Percentiles rank a stretch among this genome's conserved stretches.
These are phyloP conservation scores for Hyles vespertilio DNA, from an alignment of 1,140 invertebrate genomes.

Conservation along the genomic window DNA sequence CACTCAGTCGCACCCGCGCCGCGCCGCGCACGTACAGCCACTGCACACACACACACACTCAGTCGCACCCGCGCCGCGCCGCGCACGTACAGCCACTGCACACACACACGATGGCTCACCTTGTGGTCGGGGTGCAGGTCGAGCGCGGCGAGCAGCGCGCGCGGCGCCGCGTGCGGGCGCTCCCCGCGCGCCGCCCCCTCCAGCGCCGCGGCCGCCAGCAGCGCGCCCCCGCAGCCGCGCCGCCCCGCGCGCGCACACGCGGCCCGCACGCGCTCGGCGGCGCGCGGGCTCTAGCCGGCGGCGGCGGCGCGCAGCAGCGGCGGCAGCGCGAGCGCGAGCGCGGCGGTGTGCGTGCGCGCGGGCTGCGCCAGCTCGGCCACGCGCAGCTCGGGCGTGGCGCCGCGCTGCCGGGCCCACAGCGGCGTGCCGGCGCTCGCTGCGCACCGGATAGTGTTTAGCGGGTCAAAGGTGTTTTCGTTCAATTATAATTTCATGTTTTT, in stretches of 20 bases:
- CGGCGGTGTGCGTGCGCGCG: constrained; percentile 17
- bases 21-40: constrained; percentile 10
- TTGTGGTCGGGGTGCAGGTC: constrained; percentile 8
- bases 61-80: constrained; percentile 15
- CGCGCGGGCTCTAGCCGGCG: not conserved
- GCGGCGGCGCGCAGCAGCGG: constrained; percentile 9
- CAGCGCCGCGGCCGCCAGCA: constrained; percentile 10
- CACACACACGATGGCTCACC: not conserved
- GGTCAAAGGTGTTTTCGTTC: too few relatives aligned
- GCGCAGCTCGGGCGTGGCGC: not conserved
- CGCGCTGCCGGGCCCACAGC: too few relatives aligned
- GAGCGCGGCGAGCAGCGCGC: constrained; percentile 14
- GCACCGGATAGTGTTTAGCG: too few relatives aligned
- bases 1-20: not conserved
- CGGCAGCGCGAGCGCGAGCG: constrained; percentile 13
- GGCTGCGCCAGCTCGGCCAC: constrained; percentile 7
- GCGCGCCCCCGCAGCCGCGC: constrained; percentile 6
- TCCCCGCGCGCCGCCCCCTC: constrained; percentile 5
- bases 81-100: too few relatives aligned
- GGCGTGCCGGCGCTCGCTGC: too few relatives aligned
- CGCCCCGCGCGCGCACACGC: constrained; percentile 6
- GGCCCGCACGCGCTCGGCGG: not conserved
- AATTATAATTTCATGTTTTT: too few relatives aligned
- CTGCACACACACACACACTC: constrained; percentile 1
- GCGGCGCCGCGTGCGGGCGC: constrained; percentile 5